These are phyloP conservation scores for Trichomycterus rosablanca DNA, from an alignment of 2,113 vertebrate genomes.

Conservation along the genomic window DNA sequence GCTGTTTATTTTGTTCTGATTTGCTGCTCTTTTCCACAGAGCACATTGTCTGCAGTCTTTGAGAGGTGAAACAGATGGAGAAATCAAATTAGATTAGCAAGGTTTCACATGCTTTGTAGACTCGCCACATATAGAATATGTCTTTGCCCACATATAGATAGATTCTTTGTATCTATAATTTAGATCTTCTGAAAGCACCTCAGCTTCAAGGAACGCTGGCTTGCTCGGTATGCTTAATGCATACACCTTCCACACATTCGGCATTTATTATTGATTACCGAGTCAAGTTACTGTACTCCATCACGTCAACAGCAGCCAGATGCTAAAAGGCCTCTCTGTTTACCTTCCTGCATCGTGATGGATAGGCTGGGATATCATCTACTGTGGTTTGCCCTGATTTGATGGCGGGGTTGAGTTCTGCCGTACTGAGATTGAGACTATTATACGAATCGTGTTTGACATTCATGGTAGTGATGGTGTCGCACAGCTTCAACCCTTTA, in stretches of 20 bases:
- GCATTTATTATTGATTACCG: constrained; percentile 25
- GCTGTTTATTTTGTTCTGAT: constrained; percentile 36
- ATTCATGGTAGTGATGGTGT: no score
- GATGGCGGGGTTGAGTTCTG: no score
- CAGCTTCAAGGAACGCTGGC: constrained; percentile 17
- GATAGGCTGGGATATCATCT: constrained; percentile 5
- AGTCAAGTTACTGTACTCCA: constrained; percentile 24
- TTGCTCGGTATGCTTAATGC: constrained; percentile 23
- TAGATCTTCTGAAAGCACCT: constrained; percentile 5
- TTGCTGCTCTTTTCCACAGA: constrained; percentile 18
- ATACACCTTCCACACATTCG: constrained; percentile 19
- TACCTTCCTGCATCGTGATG: constrained; percentile 8
- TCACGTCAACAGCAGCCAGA: constrained; percentile 25
- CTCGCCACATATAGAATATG: constrained; percentile 12
- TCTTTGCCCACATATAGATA: not conserved
- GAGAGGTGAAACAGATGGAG: constrained; percentile 21
- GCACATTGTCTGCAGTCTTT: constrained; percentile 11
- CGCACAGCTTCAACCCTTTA: no score
- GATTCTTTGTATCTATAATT: constrained; percentile 26
- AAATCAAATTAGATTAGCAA: constrained; percentile 23
- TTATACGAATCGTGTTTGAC: no score
- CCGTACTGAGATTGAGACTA: no score
- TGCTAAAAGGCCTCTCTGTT: constrained; percentile 19
- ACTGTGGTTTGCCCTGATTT: no score
- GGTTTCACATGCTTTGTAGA: constrained; percentile 4